Percentiles rank a stretch among this genome's conserved stretches.
phyloP scores from a whole-genome alignment of 2,797 vertebrate species.

The Cryptoprocta ferox region DNA sequence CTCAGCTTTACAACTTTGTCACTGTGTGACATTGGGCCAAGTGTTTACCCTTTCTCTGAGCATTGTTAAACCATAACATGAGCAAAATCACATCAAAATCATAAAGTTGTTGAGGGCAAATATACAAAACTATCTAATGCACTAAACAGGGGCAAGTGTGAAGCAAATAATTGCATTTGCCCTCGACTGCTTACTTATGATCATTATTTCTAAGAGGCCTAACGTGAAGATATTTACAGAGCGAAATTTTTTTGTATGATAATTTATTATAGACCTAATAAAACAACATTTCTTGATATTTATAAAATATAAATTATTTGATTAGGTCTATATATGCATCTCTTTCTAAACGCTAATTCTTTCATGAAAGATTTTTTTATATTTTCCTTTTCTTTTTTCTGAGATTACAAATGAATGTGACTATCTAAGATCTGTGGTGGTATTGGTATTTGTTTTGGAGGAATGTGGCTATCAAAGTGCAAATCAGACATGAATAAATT shows the following conservation, averaged over 20 bases:
- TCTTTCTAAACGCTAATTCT: not conserved
- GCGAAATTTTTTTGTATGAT: not conserved
- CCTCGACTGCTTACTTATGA: not conserved
- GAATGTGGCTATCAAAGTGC: not conserved
- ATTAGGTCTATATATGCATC: not conserved
- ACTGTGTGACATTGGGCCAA: not conserved
- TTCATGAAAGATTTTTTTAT: not conserved
- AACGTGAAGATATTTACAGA: not conserved
- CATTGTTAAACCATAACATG: not conserved
- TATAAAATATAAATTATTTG: not conserved
- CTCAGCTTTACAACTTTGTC: not conserved
- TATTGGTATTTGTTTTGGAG: slow-evolving; percentile 14
- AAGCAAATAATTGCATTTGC: not conserved
- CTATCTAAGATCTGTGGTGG: not conserved
- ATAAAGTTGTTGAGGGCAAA: not conserved
- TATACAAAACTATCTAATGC: not conserved
- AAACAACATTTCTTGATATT: not conserved
- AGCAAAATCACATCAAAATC: not conserved
- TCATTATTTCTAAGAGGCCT: not conserved
- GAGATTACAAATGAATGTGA: not conserved
- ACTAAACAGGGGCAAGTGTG: not conserved
- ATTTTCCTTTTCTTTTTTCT: not conserved
- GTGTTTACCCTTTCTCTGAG: not conserved
- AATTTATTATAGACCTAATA: not conserved
- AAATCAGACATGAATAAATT: not conserved